These are phyloP conservation scores for Phymorhynchus buccinoides DNA, from an alignment of 1,140 invertebrate genomes.

Conservation along the genomic window DNA sequence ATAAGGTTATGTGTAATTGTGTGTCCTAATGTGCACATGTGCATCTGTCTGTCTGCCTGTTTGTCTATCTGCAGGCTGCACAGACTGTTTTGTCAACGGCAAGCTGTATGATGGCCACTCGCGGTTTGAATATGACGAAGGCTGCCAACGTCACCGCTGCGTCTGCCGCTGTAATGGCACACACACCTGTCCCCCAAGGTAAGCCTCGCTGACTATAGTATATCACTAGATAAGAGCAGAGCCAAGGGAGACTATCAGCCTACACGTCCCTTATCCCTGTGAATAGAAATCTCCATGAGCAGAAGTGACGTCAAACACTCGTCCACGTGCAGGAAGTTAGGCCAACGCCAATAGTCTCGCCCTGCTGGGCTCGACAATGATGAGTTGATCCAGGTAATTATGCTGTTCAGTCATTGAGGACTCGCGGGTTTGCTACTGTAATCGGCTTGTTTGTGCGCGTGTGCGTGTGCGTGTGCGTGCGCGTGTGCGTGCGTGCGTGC, in stretches of 20 bases:
- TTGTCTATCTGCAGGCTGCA: conserved; percentile 45
- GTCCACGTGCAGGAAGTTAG: not conserved
- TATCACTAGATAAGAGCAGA: not conserved
- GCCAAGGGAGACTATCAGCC: not conserved
- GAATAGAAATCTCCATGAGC: not conserved
- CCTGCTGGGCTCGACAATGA: too few relatives aligned
- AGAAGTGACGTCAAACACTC: not conserved
- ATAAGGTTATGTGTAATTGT: not conserved
- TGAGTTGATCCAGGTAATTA: too few relatives aligned
- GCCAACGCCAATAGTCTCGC: too few relatives aligned
- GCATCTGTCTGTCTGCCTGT: not conserved
- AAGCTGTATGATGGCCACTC: conserved; percentile 52
- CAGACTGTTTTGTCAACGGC: conserved; percentile 50
- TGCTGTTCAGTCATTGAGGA: too few relatives aligned
- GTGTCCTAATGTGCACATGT: not conserved
- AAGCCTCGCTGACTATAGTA: conserved; percentile 24
- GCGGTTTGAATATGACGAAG: conserved; percentile 50
- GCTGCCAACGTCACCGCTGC: conserved; percentile 50
- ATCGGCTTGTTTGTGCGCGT: too few relatives aligned
- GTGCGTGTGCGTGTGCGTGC: too few relatives aligned
- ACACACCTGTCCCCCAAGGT: conserved; percentile 50
- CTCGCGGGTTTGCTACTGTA: too few relatives aligned
- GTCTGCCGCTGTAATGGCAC: conserved; percentile 60
- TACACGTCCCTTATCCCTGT: not conserved
- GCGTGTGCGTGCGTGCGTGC: too few relatives aligned